Evolutionary conservation across 2,888 invertebrate species (phyloP), one percentile per base, ranked within the genome.

Genomic region (Thymelicus sylvestris): DNA sequence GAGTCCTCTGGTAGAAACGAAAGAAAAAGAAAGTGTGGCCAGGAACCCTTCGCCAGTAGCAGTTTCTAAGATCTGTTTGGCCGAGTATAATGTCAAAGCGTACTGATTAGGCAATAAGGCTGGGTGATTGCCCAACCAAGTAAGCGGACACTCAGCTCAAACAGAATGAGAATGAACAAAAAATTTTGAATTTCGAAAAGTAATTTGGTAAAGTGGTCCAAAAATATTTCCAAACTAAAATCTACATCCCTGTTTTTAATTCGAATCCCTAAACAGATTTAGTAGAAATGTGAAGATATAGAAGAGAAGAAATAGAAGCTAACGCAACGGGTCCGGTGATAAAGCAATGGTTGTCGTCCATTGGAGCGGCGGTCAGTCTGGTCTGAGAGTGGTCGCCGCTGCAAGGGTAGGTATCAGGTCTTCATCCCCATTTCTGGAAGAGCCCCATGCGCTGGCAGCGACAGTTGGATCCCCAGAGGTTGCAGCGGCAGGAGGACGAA

Each of bases 381-480:
- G 85, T 77, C 50, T 8, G 81, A 86, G 88, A 87, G 76, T 86
- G 90, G 86, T 81, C 88, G 87, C 86, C 86, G 90, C 88, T 86
- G 85, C 87, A 85, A 80, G 77, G 85, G 83, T 85, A 83, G 44
- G 67, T 50, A 63, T 74, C 66, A 57, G 65, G 64, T 50, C 50
- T 76, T 84, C 94, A 96, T 87, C 97, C 97, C 96, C 97, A 97
- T 92, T 97, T 97, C 88, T 97, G 97, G 95, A 97, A 97, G 85
- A 97, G 95, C 74, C 98, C 97, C 95, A 97, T 96, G 80, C 97
- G 95, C 90, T 97, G 97, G 90, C 97, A 98, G 82, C 96, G 95
- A 90, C 97, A 97, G 94, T 98, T 97, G 86, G 97, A 96, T 73
- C 97, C 97, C 97, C 97, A 98, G 66, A 97, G 94, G 90, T 97